A percentile compares a stretch with the other conserved stretches of the same genome.
Conservation (phyloP, 2,888 invertebrate genomes). For the Ichneumoninae sp. region DNA sequence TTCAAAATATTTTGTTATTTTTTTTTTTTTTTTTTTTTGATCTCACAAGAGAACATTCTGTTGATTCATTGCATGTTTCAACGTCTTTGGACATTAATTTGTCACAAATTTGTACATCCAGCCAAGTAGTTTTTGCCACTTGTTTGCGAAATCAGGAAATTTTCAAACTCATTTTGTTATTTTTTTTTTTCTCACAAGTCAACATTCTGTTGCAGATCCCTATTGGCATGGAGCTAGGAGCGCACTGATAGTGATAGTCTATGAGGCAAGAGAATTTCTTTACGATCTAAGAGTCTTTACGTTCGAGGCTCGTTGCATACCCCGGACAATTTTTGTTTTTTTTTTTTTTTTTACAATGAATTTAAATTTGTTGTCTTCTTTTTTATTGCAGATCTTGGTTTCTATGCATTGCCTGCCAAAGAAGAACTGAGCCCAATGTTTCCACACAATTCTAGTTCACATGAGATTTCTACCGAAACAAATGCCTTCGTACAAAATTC, state of each 20-base stretch:
- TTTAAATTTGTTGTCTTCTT: conserved; percentile 42
- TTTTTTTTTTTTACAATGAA: background rate
- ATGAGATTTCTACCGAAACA: conserved; percentile 86
- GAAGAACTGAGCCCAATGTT: conserved; percentile 86
- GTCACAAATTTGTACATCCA: too few species aligned
- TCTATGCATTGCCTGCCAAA: conserved; percentile 86
- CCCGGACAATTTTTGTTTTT: background rate
- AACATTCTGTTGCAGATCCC: conserved; percentile 82
- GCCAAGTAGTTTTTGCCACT: background rate
- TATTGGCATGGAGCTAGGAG: conserved; percentile 85
- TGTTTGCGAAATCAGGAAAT: background rate
- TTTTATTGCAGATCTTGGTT: conserved; percentile 83
- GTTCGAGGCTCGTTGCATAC: background rate
- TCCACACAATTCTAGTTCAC: conserved; percentile 86
- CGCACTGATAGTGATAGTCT: conserved; percentile 84
- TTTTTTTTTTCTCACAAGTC: conserved; percentile 30
- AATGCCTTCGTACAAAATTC: conserved; percentile 86
- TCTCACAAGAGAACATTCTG: too few species aligned
- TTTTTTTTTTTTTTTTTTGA: background rate
- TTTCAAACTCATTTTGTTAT: conserved; percentile 34
- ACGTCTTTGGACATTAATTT: too few species aligned
- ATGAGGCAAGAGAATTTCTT: conserved; percentile 76
- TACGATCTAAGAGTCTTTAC: conserved; percentile 2
- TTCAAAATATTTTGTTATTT: background rate
- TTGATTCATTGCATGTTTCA: too few species aligned